Evolutionary conservation across 2,888 invertebrate genomes (phyloP).

Genomic region (Polylopha cassiicola): DNA sequence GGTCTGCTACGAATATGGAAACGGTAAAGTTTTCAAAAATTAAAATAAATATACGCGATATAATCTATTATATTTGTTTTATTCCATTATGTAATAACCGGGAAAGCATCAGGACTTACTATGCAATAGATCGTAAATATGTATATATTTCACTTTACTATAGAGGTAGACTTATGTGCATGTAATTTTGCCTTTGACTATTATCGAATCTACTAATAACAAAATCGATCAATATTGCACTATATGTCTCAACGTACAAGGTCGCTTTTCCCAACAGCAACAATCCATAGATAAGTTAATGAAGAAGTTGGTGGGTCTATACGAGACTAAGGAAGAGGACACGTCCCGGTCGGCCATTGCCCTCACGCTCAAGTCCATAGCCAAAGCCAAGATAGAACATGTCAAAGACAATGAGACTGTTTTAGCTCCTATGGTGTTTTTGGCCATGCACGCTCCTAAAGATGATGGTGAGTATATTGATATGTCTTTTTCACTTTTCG

Average conservation of each 20-base stretch:
- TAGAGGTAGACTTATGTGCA: too few species aligned
- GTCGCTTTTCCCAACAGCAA: conserved; percentile 33
- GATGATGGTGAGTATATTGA: conserved; percentile 67
- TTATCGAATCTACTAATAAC: too few species aligned
- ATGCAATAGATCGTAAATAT: too few species aligned
- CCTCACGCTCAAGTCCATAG: conserved; percentile 86
- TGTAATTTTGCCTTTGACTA: too few species aligned
- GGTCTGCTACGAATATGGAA: too few species aligned
- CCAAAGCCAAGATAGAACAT: conserved; percentile 88
- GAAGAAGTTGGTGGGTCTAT: conserved; percentile 73
- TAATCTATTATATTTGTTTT: too few species aligned
- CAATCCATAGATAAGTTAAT: conserved; percentile 78
- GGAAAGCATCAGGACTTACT: too few species aligned
- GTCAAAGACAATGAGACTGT: conserved; percentile 85
- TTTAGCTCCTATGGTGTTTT: conserved; percentile 89
- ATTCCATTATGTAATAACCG: too few species aligned
- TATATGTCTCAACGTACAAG: too few species aligned
- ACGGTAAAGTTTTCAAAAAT: neutral
- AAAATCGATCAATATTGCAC: too few species aligned
- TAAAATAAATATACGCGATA: neutral
- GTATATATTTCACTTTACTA: too few species aligned
- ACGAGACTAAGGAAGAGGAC: conserved; percentile 81
- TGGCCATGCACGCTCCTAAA: conserved; percentile 92
- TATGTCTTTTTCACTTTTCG: too few species aligned
- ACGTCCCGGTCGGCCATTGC: conserved; percentile 84